Conservation (phyloP, 2,888 invertebrate genomes). For the Micropterix aruncella region DNA sequence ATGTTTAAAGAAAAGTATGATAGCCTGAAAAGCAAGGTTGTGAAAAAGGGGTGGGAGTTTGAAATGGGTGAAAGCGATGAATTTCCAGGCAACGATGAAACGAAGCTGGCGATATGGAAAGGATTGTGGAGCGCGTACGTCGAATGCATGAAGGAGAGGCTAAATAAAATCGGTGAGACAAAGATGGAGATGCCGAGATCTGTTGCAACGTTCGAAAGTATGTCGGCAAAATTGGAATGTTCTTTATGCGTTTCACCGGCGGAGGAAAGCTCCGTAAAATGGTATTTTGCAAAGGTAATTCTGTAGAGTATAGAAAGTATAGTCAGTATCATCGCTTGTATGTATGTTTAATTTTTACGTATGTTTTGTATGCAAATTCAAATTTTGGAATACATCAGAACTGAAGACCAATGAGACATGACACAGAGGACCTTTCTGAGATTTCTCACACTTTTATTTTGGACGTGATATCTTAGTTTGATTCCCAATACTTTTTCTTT, state of each 20-base stretch:
- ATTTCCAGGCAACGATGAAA: conserved; percentile 25
- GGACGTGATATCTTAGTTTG: too few species aligned
- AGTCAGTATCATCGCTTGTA: too few species aligned
- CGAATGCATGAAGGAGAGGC: conserved; percentile 25
- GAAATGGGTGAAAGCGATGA: conserved; percentile 22
- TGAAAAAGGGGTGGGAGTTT: conserved; percentile 20
- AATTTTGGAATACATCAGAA: too few species aligned
- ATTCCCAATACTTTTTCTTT: too few species aligned
- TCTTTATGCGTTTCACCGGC: conserved; percentile 35
- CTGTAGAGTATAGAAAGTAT: too few species aligned
- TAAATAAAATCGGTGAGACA: conserved; percentile 18
- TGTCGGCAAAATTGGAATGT: conserved; percentile 24
- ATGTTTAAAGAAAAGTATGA: conserved; percentile 15
- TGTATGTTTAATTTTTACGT: too few species aligned
- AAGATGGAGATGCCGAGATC: conserved; percentile 22
- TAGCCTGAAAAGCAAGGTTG: conserved; percentile 16
- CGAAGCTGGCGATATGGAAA: conserved; percentile 13
- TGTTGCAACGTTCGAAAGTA: conserved; percentile 28
- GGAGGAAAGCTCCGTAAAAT: conserved; percentile 20
- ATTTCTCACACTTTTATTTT: too few species aligned
- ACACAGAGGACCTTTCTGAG: too few species aligned
- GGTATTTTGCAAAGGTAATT: conserved; percentile 30
- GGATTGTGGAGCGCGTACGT: conserved; percentile 38
- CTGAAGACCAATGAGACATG: too few species aligned
- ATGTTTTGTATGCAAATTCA: too few species aligned